Conservation (phyloP, 2,888 invertebrate species). For the Spialia ferax region DNA sequence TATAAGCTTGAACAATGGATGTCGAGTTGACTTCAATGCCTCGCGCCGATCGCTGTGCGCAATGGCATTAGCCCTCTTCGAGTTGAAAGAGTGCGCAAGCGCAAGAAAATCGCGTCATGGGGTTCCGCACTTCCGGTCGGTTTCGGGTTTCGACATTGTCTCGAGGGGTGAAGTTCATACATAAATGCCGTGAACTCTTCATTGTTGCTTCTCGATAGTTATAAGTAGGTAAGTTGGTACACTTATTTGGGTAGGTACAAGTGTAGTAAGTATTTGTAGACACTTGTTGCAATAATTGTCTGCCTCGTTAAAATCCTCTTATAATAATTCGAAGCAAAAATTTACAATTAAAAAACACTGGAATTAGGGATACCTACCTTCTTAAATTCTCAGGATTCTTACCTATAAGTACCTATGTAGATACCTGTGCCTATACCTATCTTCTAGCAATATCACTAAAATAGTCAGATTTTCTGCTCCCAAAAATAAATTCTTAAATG, state of each 20-base stretch:
- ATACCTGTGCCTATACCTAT: no score
- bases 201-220: slow-evolving; percentile 30
- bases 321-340: no score
- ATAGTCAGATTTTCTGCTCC: neutral
- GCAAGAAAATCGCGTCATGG: slow-evolving; percentile 81
- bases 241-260: slow-evolving; percentile 32
- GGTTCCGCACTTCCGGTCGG: slow-evolving; percentile 84
- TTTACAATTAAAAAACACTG: no score
- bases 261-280: no score
- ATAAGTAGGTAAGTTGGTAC: neutral
- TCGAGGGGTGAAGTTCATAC: slow-evolving; percentile 47
- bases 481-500: neutral
- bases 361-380: no score
- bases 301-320: no score
- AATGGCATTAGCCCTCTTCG: slow-evolving; percentile 71
- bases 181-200: slow-evolving; percentile 12
- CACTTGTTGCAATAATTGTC: no score
- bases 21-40: slow-evolving; percentile 79
- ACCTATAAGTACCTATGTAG: no score
- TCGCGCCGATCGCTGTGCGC: slow-evolving; percentile 61
- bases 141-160: slow-evolving; percentile 79
- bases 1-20: slow-evolving; percentile 79
- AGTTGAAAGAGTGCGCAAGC: slow-evolving; percentile 67
- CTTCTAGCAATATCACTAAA: no score
- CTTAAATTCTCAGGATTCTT: no score